These are phyloP conservation scores for Centropristis striata DNA, from an alignment of 2,113 vertebrate genomes.

Conservation along the genomic window DNA sequence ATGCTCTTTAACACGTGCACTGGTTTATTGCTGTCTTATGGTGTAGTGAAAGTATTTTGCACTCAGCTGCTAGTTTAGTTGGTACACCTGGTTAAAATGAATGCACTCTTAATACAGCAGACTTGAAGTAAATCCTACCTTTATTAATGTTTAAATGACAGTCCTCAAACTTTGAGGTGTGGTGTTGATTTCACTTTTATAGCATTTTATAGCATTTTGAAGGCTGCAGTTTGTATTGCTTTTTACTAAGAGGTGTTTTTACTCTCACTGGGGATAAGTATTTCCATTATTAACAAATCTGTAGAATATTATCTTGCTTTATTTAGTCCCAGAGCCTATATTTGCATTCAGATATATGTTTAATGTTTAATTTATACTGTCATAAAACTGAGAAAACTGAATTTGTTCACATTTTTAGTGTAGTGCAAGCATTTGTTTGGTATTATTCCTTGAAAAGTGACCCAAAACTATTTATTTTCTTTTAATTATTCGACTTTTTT, in stretches of 20 bases:
- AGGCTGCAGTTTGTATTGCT: background rate
- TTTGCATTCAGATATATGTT: no score
- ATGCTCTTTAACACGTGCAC: conserved; percentile 16
- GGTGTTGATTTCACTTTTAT: background rate
- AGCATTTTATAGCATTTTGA: background rate
- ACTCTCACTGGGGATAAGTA: no score
- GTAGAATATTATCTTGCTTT: no score
- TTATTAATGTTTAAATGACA: background rate
- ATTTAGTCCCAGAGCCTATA: no score
- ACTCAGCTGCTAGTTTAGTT: conserved; percentile 13
- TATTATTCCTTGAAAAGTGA: background rate
- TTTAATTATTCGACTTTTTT: background rate
- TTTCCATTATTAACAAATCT: no score
- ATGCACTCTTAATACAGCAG: background rate
- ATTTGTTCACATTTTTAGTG: no score
- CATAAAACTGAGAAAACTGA: no score
- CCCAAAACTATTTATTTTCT: background rate
- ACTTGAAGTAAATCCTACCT: background rate
- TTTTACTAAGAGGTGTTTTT: background rate
- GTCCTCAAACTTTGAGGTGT: no score
- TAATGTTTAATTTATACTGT: no score
- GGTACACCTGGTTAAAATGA: background rate
- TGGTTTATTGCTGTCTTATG: background rate
- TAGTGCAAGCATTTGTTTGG: background rate
- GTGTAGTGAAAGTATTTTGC: background rate